Conservation (phyloP, 2,113 vertebrate genomes). For the Cranoglanis bouderius region DNA sequence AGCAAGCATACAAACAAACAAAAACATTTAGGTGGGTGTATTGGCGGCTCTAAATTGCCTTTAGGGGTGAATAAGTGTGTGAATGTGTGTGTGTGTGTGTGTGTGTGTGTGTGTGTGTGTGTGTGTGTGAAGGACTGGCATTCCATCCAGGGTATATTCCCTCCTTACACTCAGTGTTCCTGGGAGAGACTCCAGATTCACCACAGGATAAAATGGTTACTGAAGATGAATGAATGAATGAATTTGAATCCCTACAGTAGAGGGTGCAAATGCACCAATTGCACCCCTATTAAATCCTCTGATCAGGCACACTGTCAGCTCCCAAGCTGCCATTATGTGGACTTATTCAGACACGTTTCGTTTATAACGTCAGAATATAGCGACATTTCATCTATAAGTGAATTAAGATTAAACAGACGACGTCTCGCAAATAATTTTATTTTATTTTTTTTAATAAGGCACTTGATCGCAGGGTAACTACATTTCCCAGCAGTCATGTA, state of each 20-base stretch:
- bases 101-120: not conserved
- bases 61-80: not conserved
- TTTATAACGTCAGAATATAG: too few species aligned
- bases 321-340: not conserved
- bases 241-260: not conserved
- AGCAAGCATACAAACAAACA: not conserved
- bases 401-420: not conserved
- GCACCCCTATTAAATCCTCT: not conserved
- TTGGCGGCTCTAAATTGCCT: not conserved
- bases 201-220: not conserved
- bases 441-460: too few species aligned
- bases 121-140: too few species aligned
- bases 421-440: not conserved
- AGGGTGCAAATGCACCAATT: conserved; percentile 12
- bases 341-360: not conserved
- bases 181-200: not conserved
- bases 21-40: not conserved
- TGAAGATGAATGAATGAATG: not conserved
- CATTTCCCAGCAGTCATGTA: conserved; percentile 44
- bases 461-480: conserved; percentile 23
- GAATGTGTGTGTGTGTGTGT: not conserved
- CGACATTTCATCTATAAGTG: not conserved
- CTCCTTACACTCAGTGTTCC: not conserved
- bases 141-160: not conserved
- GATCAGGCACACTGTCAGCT: not conserved